Percentiles rank a stretch among this genome's conserved stretches.
Conservation (phyloP, 2,113 vertebrate species). For the Otus sunia region DNA sequence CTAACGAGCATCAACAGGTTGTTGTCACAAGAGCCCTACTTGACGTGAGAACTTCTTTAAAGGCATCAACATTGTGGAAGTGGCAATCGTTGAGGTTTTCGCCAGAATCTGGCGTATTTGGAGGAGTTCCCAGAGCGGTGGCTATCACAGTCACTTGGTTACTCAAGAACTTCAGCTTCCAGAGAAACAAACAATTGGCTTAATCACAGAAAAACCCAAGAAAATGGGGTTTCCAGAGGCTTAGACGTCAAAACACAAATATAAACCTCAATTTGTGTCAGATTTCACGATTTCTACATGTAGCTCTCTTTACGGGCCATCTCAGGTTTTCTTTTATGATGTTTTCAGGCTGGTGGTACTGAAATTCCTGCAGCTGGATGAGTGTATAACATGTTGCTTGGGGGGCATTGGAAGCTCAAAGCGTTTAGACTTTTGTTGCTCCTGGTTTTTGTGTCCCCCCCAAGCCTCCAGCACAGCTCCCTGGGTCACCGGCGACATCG, state of each 20-base stretch:
- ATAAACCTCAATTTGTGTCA: fast-evolving
- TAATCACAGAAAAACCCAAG: neutral
- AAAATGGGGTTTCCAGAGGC: neutral
- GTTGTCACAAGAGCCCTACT: neutral
- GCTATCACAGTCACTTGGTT: neutral
- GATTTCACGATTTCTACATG: too few species aligned
- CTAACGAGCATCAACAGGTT: neutral
- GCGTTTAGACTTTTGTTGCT: too few species aligned
- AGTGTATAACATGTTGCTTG: fast-evolving
- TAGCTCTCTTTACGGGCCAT: fast-evolving
- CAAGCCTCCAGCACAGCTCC: neutral
- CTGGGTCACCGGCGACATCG: fast-evolving
- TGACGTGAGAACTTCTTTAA: neutral
- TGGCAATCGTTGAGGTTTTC: neutral
- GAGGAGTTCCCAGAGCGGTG: neutral
- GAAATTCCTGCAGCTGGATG: neutral
- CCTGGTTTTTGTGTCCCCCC: neutral
- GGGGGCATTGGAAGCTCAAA: neutral
- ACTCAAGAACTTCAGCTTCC: neutral
- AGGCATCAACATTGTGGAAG: fast-evolving
- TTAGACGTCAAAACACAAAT: neutral
- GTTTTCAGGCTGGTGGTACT: neutral
- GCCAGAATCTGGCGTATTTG: neutral
- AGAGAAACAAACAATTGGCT: neutral
- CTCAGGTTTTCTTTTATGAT: neutral